phyloP scores from a whole-genome alignment of 37 sponge, comb jelly and placozoan genomes.

The Sycon ciliatum region DNA sequence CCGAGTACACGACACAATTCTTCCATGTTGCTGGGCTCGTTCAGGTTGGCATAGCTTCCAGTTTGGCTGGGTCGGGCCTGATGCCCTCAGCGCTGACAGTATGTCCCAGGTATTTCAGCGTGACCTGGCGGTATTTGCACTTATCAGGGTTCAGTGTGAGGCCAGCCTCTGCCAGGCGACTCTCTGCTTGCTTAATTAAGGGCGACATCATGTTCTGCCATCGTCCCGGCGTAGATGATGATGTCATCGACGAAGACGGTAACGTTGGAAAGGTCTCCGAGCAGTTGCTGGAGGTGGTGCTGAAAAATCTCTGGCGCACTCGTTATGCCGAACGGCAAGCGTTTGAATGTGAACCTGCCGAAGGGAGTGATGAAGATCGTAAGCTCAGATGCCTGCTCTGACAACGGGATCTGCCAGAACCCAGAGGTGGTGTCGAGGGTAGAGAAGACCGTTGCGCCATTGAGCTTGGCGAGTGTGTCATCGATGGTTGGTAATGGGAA shows the following conservation, averaged over 20 bases:
- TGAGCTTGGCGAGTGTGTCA: slow-evolving; percentile 23
- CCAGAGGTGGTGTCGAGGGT: slow-evolving; percentile 34
- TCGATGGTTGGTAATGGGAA: slow-evolving; percentile 32
- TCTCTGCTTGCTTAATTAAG: too few species aligned
- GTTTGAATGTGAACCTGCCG: slow-evolving; percentile 17
- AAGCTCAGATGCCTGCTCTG: slow-evolving; percentile 14
- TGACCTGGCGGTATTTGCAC: slow-evolving; percentile 10
- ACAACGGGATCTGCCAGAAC: slow-evolving; percentile 43
- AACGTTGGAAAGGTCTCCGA: slow-evolving; percentile 24
- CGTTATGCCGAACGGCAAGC: slow-evolving; percentile 41
- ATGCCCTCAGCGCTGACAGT: slow-evolving; percentile 35
- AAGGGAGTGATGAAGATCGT: slow-evolving; percentile 49
- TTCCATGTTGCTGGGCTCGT: slow-evolving; percentile 21
- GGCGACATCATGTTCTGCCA: too few species aligned
- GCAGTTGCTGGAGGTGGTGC: slow-evolving; percentile 25
- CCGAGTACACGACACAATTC: slow-evolving; percentile 33
- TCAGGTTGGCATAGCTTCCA: slow-evolving; percentile 55
- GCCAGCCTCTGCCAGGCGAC: too few species aligned
- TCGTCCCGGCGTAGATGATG: too few species aligned
- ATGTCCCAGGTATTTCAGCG: slow-evolving; percentile 47
- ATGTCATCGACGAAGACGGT: slow-evolving; percentile 28
- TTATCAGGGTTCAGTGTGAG: slow-evolving; percentile 29
- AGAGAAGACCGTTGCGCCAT: slow-evolving; percentile 33
- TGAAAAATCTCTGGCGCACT: slow-evolving; percentile 47
- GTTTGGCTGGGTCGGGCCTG: slow-evolving; percentile 34